These are phyloP conservation scores for Phyllotis vaccarum DNA, from an alignment of 2,797 vertebrate genomes.

Conservation along the genomic window DNA sequence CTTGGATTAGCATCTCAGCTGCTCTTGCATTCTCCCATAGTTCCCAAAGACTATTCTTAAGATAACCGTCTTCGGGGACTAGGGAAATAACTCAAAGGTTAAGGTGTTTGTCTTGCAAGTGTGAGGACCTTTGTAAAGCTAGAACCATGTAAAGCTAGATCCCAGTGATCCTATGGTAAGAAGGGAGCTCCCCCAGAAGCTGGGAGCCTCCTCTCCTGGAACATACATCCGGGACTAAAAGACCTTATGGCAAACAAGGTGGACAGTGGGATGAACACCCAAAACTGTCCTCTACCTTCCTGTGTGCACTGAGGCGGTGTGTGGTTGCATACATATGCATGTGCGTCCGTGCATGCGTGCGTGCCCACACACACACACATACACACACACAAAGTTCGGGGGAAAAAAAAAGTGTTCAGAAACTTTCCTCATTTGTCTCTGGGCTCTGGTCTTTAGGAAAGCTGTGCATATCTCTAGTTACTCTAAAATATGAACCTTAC, in stretches of 20 bases:
- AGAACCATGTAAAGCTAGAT: neutral
- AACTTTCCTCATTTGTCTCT: neutral
- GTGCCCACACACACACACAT: too few species aligned
- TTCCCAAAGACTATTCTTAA: neutral
- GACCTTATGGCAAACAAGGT: neutral
- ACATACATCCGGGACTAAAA: neutral
- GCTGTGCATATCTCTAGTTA: neutral
- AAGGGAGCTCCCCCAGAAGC: neutral
- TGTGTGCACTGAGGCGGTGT: neutral
- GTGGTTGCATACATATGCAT: neutral
- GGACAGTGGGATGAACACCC: neutral
- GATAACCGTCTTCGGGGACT: neutral
- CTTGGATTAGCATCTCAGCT: neutral
- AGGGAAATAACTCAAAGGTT: neutral
- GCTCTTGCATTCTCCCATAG: neutral
- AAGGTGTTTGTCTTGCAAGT: neutral
- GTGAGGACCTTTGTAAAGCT: neutral
- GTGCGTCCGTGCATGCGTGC: too few species aligned
- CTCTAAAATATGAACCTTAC: neutral
- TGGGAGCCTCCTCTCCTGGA: neutral
- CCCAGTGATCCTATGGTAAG: too few species aligned
- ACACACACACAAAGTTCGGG: neutral
- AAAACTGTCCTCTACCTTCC: neutral
- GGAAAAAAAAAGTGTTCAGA: neutral
- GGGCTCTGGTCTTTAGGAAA: neutral